A percentile compares a stretch with the other conserved stretches of the same genome.
phyloP scores from a whole-genome alignment of 92 coral and sea anemone species.

The Phenganax subtilis region DNA sequence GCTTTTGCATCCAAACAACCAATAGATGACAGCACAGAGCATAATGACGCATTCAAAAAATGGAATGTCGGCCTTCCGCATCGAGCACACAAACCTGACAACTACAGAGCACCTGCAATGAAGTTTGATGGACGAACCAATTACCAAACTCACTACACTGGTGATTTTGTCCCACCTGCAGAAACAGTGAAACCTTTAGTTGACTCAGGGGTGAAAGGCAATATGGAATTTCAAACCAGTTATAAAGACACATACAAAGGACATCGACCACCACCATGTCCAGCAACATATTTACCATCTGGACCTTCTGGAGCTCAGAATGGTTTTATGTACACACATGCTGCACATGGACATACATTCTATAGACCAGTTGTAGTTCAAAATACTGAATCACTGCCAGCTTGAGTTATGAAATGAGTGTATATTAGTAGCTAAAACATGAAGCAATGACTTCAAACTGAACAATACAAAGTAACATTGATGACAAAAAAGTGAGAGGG shows the following conservation, averaged over 20 bases:
- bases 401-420: not conserved
- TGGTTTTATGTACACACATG: constrained; percentile 70
- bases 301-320: constrained; percentile 37
- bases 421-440: not conserved
- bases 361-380: constrained; percentile 52
- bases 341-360: constrained; percentile 79
- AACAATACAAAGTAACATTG: not conserved
- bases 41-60: constrained; percentile 78
- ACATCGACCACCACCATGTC: constrained; percentile 73
- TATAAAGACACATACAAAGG: constrained; percentile 92
- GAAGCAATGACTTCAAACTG: not conserved
- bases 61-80: constrained; percentile 71
- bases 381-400: constrained; percentile 12
- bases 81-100: constrained; percentile 61
- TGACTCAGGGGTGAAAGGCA: constrained; percentile 55
- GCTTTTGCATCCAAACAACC: constrained; percentile 84
- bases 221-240: constrained; percentile 81
- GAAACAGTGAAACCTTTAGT: constrained; percentile 68
- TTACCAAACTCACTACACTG: constrained; percentile 88
- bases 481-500: not conserved
- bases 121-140: constrained; percentile 91
- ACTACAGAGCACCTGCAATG: constrained; percentile 80
- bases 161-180: constrained; percentile 73
- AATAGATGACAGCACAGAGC: constrained; percentile 90
- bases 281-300: constrained; percentile 67